Evolutionary conservation across 2,888 invertebrate species (phyloP).

Genomic region (Rhogogaster chlorosoma): DNA sequence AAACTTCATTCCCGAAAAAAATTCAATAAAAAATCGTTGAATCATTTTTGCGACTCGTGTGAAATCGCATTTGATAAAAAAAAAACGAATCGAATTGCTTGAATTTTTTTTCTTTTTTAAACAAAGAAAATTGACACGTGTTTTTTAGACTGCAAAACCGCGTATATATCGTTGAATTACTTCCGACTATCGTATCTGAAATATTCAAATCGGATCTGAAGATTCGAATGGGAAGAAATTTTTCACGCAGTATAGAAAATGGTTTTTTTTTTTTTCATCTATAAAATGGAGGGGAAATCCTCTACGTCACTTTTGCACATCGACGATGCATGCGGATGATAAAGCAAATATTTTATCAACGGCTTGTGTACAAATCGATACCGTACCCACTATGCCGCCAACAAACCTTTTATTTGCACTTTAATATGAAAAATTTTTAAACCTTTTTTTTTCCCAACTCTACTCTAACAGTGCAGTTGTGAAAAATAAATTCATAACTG

Average conservation of each 20-base stretch:
- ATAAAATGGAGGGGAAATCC: background rate
- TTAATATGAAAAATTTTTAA: background rate
- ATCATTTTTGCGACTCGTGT: background rate
- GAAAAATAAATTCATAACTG: background rate
- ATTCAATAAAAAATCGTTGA: background rate
- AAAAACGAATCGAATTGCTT: background rate
- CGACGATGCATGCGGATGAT: background rate
- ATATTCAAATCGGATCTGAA: background rate
- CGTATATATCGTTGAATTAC: background rate
- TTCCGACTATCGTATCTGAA: too few species aligned
- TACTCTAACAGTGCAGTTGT: background rate
- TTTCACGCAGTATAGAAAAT: background rate
- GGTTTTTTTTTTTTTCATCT: too few species aligned
- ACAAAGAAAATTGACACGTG: background rate
- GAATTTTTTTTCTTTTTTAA: background rate
- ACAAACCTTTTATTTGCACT: conserved; percentile 15
- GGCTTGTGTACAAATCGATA: conserved; percentile 26
- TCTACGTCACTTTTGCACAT: background rate
- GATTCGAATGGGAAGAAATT: background rate
- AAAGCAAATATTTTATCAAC: conserved; percentile 39
- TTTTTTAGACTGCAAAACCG: background rate
- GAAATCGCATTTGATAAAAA: background rate
- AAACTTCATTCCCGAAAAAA: background rate
- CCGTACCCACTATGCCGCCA: background rate
- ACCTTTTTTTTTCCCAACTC: background rate